Evolutionary conservation across 2,888 invertebrate species (phyloP), one percentile per base, ranked within the genome.

Genomic region (Pteria penguin): DNA sequence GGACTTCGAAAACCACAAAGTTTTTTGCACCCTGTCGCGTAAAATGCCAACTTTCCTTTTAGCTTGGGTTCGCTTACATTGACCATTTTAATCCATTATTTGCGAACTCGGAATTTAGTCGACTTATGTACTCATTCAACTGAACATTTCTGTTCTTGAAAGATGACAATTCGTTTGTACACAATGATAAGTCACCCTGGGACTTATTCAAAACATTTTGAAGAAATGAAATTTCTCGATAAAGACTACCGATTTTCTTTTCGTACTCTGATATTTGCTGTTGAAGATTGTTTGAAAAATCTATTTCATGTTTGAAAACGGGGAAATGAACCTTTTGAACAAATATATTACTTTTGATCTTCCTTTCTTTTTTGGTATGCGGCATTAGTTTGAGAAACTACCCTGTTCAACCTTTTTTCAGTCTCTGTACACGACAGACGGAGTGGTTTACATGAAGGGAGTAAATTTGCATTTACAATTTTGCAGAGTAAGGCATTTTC

Each of bases 1-100:
- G 4, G 72, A 65, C 3, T 65, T 57, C 0, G 65, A 27, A 36
- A 72, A 72, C 65, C 72, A 65, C 1, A 72, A 29, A n/a, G 58
- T n/a, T 32, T 72, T 65, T 4, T 72, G 4, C 2, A 65, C 36
- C 14, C 57, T 24, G 18, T 68, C 32, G 11, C 24, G 52, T 24
- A 57, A 26, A 32, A 68, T 24, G 3, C n/a, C n/a, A 1, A 57
- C 8, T n/a, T 68, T 68, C n/a, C n/a, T 33, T 22, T 14, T 57
- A 27, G 68, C 31, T 11, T 68, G 32, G n/a, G 18, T 57, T 0
- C 32, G 45, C 55, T 68, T 68, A 3, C 22, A 57, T 0, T 68
- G 33, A 11, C 4, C 55, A 26, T 22, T 27, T 22, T 11, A 54
- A 26, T 3, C 68, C 68, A 0, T 1, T 57, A 22, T 57, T 68